Percentiles rank a stretch among this genome's conserved stretches.
phyloP scores from a whole-genome alignment of 2,797 vertebrate species.

The Falco cherrug region DNA sequence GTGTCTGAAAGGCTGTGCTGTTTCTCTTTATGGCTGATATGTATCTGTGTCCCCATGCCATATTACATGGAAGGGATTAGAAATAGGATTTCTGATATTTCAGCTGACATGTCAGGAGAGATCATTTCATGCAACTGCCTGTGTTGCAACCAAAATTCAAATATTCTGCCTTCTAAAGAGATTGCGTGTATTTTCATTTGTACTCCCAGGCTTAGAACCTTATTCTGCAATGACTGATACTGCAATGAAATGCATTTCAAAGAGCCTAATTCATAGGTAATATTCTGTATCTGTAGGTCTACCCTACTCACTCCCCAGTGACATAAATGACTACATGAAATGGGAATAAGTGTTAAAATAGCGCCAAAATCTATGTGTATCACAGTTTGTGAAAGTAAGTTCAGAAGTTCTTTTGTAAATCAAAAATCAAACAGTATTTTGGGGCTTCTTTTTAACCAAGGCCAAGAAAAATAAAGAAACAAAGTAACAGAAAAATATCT shows the following conservation, averaged over 20 bases:
- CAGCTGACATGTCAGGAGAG: conserved; percentile 40
- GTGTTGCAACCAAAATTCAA: conserved; percentile 31
- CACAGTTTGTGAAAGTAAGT: background rate
- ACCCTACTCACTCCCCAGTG: background rate
- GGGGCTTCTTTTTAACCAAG: background rate
- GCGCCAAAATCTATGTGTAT: background rate
- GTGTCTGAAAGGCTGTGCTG: conserved; percentile 20
- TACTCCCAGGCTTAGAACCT: background rate
- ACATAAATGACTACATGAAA: background rate
- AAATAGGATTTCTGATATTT: conserved; percentile 57
- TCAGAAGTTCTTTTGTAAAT: background rate
- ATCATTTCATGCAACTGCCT: conserved; percentile 21
- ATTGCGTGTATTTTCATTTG: background rate
- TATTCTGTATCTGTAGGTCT: background rate
- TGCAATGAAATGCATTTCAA: background rate
- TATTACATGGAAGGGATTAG: conserved; percentile 45
- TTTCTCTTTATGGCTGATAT: background rate
- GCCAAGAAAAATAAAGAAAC: background rate
- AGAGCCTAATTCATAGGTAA: background rate
- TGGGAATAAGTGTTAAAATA: background rate
- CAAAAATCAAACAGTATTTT: background rate
- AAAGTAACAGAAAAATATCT: conserved; percentile 8
- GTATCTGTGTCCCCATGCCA: background rate
- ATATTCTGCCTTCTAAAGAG: conserved; percentile 6
- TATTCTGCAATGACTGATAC: background rate